phyloP scores from a whole-genome alignment of 1,140 invertebrate genomes.

The Grapholita molesta region DNA sequence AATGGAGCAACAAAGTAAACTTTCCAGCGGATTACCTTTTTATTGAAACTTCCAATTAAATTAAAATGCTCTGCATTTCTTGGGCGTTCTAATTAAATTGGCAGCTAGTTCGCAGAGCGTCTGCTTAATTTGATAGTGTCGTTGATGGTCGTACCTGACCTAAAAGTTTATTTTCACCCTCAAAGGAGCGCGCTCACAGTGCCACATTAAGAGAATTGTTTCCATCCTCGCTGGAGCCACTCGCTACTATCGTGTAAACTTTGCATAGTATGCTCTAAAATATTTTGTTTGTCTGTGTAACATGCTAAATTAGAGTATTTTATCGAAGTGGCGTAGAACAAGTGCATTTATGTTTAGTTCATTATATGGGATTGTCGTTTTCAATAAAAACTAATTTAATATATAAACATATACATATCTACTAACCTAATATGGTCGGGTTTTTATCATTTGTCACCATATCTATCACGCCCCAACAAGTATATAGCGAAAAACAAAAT shows the following conservation, averaged over 20 bases:
- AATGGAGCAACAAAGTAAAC: constrained; percentile 1
- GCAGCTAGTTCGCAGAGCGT: constrained; percentile 40
- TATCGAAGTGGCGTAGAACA: no score
- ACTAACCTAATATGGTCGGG: no score
- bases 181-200: constrained; percentile 27
- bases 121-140: constrained; percentile 50
- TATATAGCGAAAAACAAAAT: no score
- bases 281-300: no score
- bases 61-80: constrained; percentile 2
- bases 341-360: no score
- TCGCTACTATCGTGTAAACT: background rate
- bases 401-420: no score
- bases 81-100: constrained; percentile 44
- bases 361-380: no score
- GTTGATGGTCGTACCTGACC: constrained; percentile 36
- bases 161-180: constrained; percentile 36
- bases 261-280: no score
- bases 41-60: constrained; percentile 3
- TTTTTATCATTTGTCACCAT: no score
- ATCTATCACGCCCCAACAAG: no score
- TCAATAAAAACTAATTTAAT: no score
- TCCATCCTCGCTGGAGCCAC: background rate
- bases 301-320: no score
- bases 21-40: background rate
- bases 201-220: constrained; percentile 35